Evolutionary conservation across 2,113 vertebrate species (phyloP), one percentile per base, ranked within the genome.

Genomic region (Accipiter virgatus): DNA sequence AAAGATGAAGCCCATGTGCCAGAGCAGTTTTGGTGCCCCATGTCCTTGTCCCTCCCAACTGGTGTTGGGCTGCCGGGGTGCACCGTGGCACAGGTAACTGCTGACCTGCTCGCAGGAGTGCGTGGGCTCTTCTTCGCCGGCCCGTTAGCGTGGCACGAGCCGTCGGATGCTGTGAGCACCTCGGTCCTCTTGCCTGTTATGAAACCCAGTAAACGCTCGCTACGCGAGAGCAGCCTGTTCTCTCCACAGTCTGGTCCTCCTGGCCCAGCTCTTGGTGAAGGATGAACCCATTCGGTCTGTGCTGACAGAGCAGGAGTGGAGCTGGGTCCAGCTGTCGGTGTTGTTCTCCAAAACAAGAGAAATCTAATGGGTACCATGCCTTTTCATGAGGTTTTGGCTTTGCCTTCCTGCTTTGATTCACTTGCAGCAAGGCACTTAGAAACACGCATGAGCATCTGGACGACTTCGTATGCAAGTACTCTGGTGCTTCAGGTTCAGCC

Each of bases 91-190:
- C 26, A 8, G 50, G 45, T 14, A 1, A 3, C 50, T 22, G 67
- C 17, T 73, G 21, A 58, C 3, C 32, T 11, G 15, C 66, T 38
- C 20, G 0, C 21, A 9, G 81, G 21, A 48, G 23, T 2, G 0
- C 1, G 0, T 29, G 20, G 16, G 15, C 18, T 72, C 42, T 23
- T 25, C 38, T 86, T 65, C 2, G 1, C 47, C 0, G 0, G 8
- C 2, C 1, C 3, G n/a, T 70, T 25, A 47, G 40, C 3, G 1
- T 32, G 45, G 16, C 25, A 5, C 2, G 18, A 82, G 42, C 66
- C 7, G 0, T 36, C 0, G 1, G 21, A 19, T 38, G 38, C 22
- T 27, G 48, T 4, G 43, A 45, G 55, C 29, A 10, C 20, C 77
- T 42, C 5, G 6, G 14, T 86, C 25, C 59, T 68, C 59, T 25